Conservation (phyloP, 2,888 invertebrate genomes). For the Drosophila incognita region DNA sequence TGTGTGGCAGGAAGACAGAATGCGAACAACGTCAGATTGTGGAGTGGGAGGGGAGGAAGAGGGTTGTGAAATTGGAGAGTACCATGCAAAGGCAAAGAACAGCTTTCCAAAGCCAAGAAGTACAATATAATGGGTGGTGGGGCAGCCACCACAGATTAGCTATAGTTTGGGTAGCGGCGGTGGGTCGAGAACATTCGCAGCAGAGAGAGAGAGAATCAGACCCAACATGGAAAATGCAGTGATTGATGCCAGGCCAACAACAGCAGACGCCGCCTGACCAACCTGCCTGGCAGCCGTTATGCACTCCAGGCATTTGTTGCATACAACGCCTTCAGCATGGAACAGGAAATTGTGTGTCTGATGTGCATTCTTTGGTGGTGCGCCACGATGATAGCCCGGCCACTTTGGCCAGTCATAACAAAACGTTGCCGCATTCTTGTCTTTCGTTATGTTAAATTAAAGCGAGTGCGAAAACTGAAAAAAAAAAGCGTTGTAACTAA, state of each 20-base stretch:
- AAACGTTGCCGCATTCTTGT: conserved; percentile 50
- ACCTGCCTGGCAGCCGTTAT: conserved; percentile 62
- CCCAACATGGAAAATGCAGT: conserved; percentile 69
- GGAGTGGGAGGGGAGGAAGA: not conserved
- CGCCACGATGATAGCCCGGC: conserved; percentile 48
- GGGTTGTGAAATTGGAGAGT: conserved; percentile 12
- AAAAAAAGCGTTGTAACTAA: conserved; percentile 20
- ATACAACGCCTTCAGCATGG: conserved; percentile 48
- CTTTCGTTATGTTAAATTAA: conserved; percentile 63
- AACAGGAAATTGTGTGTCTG: conserved; percentile 65
- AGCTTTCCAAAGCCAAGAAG: conserved; percentile 54
- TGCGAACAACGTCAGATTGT: not conserved
- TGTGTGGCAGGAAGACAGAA: conserved; percentile 23
- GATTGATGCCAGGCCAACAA: conserved; percentile 65
- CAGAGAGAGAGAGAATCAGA: conserved; percentile 10
- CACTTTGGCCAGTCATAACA: conserved; percentile 34
- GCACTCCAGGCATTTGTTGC: conserved; percentile 78
- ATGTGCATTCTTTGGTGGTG: conserved; percentile 63
- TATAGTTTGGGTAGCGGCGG: conserved; percentile 1
- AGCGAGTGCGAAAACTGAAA: conserved; percentile 39
- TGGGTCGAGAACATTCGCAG: not conserved
- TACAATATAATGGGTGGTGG: conserved; percentile 6
- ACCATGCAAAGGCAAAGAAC: conserved; percentile 51
- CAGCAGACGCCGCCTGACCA: conserved; percentile 26
- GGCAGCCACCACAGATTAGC: conserved; percentile 56